Base-by-base conservation (phyloP, 2,113 vertebrate genomes). In the Myxocyprinus asiaticus region DNA sequence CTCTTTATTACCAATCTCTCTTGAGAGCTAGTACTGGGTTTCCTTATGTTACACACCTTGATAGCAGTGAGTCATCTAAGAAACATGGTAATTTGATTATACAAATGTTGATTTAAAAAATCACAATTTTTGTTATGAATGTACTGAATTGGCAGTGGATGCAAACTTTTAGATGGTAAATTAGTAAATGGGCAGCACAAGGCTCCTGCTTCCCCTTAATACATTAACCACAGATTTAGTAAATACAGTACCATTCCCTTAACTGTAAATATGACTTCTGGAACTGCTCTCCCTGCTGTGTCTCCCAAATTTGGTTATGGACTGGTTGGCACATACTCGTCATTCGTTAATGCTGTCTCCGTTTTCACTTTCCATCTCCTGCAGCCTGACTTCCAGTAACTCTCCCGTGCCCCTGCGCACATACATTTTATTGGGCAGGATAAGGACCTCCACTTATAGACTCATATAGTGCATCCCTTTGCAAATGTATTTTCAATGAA, bases 301-400 rank as follows among this genome's bases (percentile, higher is more conserved):
- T 33, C n/a, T 58, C 7, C 56, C 48, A 67, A 59, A 61, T 76
- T 63, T 55, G 51, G 43, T 9, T 42, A 45, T 14, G 17, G 3
- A 22, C 47, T 22, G 48, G 67, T 65, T 79, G 77, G 77, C 58
- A 75, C 8, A 2, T 45, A 76, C 43, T 7, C 61, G 4, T 81
- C 51, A 81, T 71, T 70, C 33, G 43, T 81, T 65, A 81, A 67
- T 53, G 17, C 55, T 50, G 63, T 72, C 73, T 80, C 33, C 61
- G 5, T 64, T 66, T 47, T 55, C 58, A 84, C 43, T 74, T 84
- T 79, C 56, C 73, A 77, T 58, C 56, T 12, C 47, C 58, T 33
- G 58, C 17, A 50, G 58, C 44, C n/a, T 45, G 22, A 22, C 44
- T 81, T 74, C 70, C 75, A 72, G 58, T 76, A 70, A 81, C 17